Conservation (phyloP, 2,113 vertebrate genomes). For the Oreochromis tanganicae region DNA sequence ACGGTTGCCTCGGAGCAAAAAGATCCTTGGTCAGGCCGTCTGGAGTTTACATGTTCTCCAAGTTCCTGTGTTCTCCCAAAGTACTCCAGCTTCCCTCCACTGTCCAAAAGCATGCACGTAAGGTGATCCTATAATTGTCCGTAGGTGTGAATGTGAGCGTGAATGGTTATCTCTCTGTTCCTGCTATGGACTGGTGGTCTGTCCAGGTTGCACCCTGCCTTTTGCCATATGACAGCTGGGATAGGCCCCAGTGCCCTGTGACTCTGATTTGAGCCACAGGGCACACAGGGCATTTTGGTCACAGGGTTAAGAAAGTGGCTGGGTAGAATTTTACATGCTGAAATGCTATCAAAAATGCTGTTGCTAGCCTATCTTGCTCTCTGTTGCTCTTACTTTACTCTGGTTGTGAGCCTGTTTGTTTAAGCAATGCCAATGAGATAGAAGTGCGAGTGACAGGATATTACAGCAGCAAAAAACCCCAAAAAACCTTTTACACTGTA, state of each 20-base stretch:
- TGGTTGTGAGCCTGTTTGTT: neutral
- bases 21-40: accelerated
- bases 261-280: neutral
- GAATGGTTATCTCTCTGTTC: neutral
- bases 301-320: accelerated
- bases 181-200: neutral
- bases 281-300: neutral
- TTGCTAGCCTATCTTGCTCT: neutral
- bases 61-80: neutral
- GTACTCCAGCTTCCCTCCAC: neutral
- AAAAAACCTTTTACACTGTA: neutral
- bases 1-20: neutral
- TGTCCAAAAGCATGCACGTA: neutral
- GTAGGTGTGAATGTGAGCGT: neutral
- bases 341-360: neutral
- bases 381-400: neutral
- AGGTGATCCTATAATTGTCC: neutral
- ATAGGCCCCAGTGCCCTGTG: neutral
- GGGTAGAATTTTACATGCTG: neutral
- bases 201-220: neutral
- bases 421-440: neutral
- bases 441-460: neutral
- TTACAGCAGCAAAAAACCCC: neutral
- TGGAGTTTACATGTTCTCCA: neutral
- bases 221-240: neutral